These are phyloP conservation scores for Drosophila vallismaia DNA, from an alignment of 2,888 invertebrate species.

Conservation along the genomic window DNA sequence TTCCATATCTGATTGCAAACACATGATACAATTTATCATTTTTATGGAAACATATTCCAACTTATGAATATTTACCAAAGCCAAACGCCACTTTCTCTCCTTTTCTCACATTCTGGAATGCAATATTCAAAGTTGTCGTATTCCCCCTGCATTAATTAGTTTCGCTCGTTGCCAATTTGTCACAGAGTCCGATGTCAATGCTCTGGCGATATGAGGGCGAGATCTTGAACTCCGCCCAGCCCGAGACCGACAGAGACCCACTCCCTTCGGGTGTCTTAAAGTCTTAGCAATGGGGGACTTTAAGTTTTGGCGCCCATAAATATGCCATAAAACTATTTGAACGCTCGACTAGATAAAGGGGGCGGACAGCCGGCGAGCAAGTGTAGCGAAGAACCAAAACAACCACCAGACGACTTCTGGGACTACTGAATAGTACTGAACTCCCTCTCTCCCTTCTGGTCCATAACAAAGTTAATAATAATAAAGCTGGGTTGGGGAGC, in stretches of 20 bases:
- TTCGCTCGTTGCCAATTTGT: slow-evolving; percentile 65
- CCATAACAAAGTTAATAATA: slow-evolving; percentile 77
- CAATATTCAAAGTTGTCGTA: slow-evolving; percentile 37
- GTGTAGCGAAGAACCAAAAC: slow-evolving; percentile 56
- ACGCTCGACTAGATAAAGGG: slow-evolving; percentile 68
- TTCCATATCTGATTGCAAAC: background rate
- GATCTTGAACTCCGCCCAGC: slow-evolving; percentile 9
- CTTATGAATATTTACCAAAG: slow-evolving; percentile 18
- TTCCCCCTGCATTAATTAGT: slow-evolving; percentile 65
- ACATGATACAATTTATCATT: background rate
- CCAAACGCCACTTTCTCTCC: background rate
- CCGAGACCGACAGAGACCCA: background rate
- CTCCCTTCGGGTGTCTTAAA: slow-evolving; percentile 58
- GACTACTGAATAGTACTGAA: slow-evolving; percentile 33
- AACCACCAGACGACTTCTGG: slow-evolving; percentile 56
- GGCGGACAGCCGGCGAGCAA: slow-evolving; percentile 56
- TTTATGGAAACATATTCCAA: slow-evolving; percentile 7
- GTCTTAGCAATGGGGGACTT: slow-evolving; percentile 60
- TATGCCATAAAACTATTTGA: slow-evolving; percentile 76
- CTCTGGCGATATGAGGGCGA: slow-evolving; percentile 27
- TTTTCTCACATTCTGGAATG: slow-evolving; percentile 27
- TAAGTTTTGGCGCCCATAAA: slow-evolving; percentile 73
- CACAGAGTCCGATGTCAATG: slow-evolving; percentile 53
- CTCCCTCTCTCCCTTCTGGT: slow-evolving; percentile 44
- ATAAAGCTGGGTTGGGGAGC: slow-evolving; percentile 69